Base-by-base conservation (phyloP, 92 coral and sea anemone genomes). In the Phenganax marumi region DNA sequence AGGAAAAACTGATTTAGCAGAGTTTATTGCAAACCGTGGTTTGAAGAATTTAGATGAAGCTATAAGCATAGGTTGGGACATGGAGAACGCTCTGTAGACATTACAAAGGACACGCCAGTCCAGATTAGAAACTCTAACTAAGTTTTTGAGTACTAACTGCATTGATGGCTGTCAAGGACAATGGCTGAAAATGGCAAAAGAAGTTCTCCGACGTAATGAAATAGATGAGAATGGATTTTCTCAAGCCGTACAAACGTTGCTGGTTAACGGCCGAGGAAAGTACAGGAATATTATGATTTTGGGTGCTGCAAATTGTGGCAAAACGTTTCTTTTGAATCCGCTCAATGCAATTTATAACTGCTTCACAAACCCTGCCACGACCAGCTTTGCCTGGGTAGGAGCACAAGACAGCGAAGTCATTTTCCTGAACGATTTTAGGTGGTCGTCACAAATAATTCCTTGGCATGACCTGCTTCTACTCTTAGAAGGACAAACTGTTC, bases 381-480 rank as follows among this genome's bases (percentile, higher is more conserved):
- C 84, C n/a, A 81, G 75, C 18, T 81, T 81, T 81, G 84, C 84
- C 61, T 50, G 79, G 84, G 84, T 68, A n/a, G 79, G 84, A 81
- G 84, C 84, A 47, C 48, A 66, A 53, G 48, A 66, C 11, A 81
- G 50, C 43, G 43, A 33, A 33, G 43, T 33, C 43, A 33, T 33
- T 33, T 33, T 33, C 43, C 43, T 33, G 43, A 81, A 81, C 49
- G 79, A 81, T 68, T 81, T 81, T 8, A 43, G 84, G 48, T 81
- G 84, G 79, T 63, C 79, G 39, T 19, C 84, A 17, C 84, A 81
- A 68, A 81, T 81, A 7, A 66, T 68, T 13, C 79, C 84, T 53
- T 68, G 43, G 43, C 43, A 33, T 33, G 43, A 33, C 43, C 43
- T 33, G 43, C 43, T 33, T 33, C 4, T 33, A 33, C 43, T 33